Percentiles rank a stretch among this genome's conserved stretches.
These are phyloP conservation scores for Hystrix brachyura DNA, from an alignment of 2,113 vertebrate genomes.

Conservation along the genomic window DNA sequence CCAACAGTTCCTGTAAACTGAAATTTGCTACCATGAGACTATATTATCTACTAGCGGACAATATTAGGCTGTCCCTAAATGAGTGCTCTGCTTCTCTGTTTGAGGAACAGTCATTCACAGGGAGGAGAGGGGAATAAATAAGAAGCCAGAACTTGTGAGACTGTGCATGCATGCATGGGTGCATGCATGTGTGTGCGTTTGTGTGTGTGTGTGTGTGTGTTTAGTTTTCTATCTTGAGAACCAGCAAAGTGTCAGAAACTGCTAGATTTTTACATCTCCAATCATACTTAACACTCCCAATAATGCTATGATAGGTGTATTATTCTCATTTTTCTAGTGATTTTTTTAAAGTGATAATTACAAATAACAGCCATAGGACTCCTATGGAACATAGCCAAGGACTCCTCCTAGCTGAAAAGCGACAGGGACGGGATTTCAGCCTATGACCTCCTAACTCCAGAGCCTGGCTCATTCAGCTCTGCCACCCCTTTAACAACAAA, in stretches of 20 bases:
- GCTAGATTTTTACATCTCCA: background rate
- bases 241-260: background rate
- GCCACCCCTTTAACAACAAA: background rate
- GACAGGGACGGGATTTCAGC: background rate
- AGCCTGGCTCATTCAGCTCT: background rate
- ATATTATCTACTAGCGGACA: background rate
- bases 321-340: conserved; percentile 4
- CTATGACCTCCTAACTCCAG: background rate
- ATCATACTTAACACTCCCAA: background rate
- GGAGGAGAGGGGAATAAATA: background rate
- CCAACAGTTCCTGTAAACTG: background rate
- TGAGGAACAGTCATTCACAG: background rate
- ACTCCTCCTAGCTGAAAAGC: background rate
- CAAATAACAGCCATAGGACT: background rate
- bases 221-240: background rate
- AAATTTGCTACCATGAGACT: background rate
- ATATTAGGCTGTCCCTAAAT: background rate
- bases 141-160: background rate
- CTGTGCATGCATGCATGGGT: no score
- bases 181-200: background rate
- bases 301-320: background rate
- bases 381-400: background rate
- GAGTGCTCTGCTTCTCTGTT: background rate
- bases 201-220: background rate
- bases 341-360: background rate